Evolutionary conservation across 2,797 vertebrate genomes (phyloP), one percentile per base, ranked within the genome.

Genomic region (Acanthiza pusilla): DNA sequence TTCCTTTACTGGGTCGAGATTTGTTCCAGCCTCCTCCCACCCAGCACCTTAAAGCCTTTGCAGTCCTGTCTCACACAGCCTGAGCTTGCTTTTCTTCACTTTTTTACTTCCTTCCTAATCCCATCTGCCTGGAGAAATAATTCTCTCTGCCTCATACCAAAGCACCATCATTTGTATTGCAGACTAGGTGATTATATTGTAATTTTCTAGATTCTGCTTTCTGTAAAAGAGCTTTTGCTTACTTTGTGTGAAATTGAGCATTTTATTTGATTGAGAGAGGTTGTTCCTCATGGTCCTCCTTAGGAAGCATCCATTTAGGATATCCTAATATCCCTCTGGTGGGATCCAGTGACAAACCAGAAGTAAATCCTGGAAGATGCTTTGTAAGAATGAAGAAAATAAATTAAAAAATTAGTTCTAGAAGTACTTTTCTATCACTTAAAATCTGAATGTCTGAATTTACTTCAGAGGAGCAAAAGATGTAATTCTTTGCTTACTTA

Each of bases 11-110:
- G 8, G 19, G 62, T 66, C 38, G 38, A 54, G 3, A 16, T 89
- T 84, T 2, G 0, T 87, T 85, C 15, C 42, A 70, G 0, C 15
- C 9, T 54, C 16, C 9, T 78, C 21, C 22, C 27, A 7, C 2
- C 5, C 22, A 29, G 34, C 20, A 43, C 36, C 25, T 47, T 78
- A 79, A 74, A 73, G 20, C 12, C 10, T 70, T 85, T 78, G 61
- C 77, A 75, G 21, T 72, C 23, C 50, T 50, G 50, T 25, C 17
- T 84, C 23, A 22, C 21, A 17, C 11, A 53, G 14, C 48, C 38
- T 75, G 21, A 38, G 11, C 42, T 88, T 81, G 16, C 29, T 83
- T 71, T 14, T 45, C 42, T 89, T 72, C 16, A 32, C 22, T 40
- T 67, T 25, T 85, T 83, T 62, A 2, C 21, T 74, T 80, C 53